Conservation (phyloP, 2,888 invertebrate genomes). For the Allolobophora icterica region DNA sequence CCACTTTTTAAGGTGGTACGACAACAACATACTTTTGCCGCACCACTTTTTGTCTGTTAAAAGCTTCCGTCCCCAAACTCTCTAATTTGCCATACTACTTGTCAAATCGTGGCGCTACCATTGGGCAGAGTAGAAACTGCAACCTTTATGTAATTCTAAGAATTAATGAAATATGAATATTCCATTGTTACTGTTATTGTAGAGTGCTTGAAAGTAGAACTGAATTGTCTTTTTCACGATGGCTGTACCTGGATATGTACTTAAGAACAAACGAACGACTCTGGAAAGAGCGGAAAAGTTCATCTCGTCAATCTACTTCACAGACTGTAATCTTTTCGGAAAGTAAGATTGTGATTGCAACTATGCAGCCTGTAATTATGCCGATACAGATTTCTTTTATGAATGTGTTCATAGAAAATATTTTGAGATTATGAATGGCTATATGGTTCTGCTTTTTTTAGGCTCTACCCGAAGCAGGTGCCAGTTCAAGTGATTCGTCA, state of each 20-base stretch:
- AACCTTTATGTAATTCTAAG: no score
- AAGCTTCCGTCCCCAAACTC: no score
- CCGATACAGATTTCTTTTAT: constrained; percentile 23
- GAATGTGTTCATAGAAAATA: neutral
- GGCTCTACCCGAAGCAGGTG: constrained; percentile 53
- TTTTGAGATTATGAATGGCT: neutral
- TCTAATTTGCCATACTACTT: no score
- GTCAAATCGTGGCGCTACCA: no score
- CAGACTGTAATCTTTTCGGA: constrained; percentile 64
- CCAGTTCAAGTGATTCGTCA: constrained; percentile 53
- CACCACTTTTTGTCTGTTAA: no score
- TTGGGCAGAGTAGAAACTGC: neutral
- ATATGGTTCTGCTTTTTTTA: constrained; percentile 44
- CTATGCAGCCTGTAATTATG: neutral
- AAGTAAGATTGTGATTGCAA: constrained; percentile 52
- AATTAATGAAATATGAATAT: neutral
- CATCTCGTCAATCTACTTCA: constrained; percentile 64
- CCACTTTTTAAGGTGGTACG: no score
- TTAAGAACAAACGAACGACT: constrained; percentile 66
- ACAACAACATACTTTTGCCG: no score
- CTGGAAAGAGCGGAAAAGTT: constrained; percentile 67
- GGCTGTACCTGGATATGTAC: constrained; percentile 48
- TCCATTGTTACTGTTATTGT: neutral
- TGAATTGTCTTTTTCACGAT: neutral
- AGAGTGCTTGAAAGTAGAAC: neutral